Conservation (phyloP, 2,888 invertebrate genomes). For the Epicampocera succincta region DNA sequence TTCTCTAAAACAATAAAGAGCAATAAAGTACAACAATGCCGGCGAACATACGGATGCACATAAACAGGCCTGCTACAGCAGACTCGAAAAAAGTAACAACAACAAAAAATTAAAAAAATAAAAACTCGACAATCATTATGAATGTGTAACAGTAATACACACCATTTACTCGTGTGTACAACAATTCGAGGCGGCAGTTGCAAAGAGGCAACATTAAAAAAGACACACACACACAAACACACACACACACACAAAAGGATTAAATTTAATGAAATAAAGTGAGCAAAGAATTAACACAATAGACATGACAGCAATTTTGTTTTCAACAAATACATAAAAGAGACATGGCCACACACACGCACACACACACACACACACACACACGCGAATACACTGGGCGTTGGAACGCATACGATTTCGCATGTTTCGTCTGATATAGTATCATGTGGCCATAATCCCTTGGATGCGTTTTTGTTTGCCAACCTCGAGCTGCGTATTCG, state of each 20-base stretch:
- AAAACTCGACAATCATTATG: slow-evolving; percentile 37
- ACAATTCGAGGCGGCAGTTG: background rate
- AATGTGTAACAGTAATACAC: slow-evolving; percentile 36
- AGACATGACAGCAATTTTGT: slow-evolving; percentile 63
- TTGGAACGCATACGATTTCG: background rate
- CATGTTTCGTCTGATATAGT: too few species aligned
- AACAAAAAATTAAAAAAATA: slow-evolving; percentile 39
- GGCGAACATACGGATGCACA: background rate
- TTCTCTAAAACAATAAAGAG: slow-evolving; percentile 68
- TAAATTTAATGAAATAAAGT: slow-evolving; percentile 70
- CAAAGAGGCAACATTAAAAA: background rate
- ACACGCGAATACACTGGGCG: background rate
- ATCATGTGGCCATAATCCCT: too few species aligned
- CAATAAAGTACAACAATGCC: slow-evolving; percentile 64
- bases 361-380: background rate
- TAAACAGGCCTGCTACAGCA: slow-evolving; percentile 2
- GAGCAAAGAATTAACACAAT: slow-evolving; percentile 70
- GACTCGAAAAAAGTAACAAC: slow-evolving; percentile 9
- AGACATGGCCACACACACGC: background rate
- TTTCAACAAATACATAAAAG: slow-evolving; percentile 5
- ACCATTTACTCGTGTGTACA: background rate
- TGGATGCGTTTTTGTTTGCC: too few species aligned
- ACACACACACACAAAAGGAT: slow-evolving; percentile 57
- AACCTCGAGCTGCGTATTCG: too few species aligned
- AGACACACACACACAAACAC: slow-evolving; percentile 1